phyloP scores from a whole-genome alignment of 2,113 vertebrate species.

The Megalops atlanticus region DNA sequence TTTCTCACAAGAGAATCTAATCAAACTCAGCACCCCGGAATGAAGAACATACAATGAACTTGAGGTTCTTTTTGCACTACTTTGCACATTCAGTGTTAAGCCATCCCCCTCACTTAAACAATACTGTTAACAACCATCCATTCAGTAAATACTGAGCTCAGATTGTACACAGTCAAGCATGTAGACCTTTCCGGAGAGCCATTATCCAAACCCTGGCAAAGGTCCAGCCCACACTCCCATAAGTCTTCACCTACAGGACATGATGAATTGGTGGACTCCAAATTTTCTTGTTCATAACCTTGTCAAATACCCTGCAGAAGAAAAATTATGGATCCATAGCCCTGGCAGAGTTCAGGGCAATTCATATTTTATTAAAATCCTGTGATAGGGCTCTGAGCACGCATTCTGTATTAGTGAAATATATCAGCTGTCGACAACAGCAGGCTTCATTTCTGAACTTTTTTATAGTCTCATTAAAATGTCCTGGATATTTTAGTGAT shows the following conservation, averaged over 20 bases:
- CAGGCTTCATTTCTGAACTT: too few species aligned
- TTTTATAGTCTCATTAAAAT: too few species aligned
- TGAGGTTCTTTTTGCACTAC: neutral
- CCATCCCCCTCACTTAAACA: constrained; percentile 20
- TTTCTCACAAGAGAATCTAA: neutral
- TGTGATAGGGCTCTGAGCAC: neutral
- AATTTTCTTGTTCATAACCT: neutral
- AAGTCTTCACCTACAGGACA: neutral
- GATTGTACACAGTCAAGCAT: neutral
- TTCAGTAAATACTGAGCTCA: neutral
- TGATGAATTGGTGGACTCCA: too few species aligned
- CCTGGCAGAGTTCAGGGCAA: neutral
- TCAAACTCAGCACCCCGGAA: constrained; percentile 2
- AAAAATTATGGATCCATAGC: neutral
- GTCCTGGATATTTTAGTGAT: too few species aligned
- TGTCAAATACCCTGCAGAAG: neutral
- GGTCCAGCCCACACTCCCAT: neutral
- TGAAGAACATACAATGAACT: neutral
- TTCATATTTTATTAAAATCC: neutral
- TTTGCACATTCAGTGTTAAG: too few species aligned
- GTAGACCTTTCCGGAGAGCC: neutral
- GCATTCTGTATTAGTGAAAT: neutral
- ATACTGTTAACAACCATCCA: neutral
- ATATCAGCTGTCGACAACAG: too few species aligned
- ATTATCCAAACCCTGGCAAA: neutral